These are phyloP conservation scores for Drosophila equinoxialis DNA, from an alignment of 1,140 invertebrate species.

Conservation along the genomic window DNA sequence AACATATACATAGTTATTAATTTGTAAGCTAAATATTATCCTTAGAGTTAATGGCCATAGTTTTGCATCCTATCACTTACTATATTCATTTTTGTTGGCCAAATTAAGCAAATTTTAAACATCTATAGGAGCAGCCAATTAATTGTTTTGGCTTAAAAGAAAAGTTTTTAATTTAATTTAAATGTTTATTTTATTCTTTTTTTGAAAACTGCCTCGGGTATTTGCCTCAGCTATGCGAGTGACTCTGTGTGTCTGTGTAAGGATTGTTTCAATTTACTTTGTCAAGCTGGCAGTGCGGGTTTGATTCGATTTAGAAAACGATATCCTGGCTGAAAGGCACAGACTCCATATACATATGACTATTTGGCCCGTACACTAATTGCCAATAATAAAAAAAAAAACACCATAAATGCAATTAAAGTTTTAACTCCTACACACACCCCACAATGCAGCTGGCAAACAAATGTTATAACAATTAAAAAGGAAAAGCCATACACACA, in stretches of 20 bases:
- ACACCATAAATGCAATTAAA: conserved; percentile 72
- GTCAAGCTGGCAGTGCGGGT: conserved; percentile 22
- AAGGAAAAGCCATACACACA: conserved; percentile 33
- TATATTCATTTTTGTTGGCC: no score
- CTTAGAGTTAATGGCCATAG: neutral
- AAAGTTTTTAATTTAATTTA: conserved; percentile 76
- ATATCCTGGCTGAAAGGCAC: conserved; percentile 19
- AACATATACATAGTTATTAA: no score
- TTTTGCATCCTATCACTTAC: neutral
- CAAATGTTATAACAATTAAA: conserved; percentile 79
- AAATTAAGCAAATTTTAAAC: no score
- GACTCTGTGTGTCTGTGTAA: conserved; percentile 7
- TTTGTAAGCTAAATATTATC: neutral
- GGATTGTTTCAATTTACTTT: conserved; percentile 56
- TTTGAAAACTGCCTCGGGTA: conserved; percentile 43
- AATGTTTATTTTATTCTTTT: conserved; percentile 40
- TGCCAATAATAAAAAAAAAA: conserved; percentile 46
- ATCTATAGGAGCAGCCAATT: conserved; percentile 49
- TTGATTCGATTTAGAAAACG: conserved; percentile 65
- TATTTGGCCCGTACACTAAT: conserved; percentile 37
- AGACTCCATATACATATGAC: neutral
- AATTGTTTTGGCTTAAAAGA: conserved; percentile 66
- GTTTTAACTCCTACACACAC: conserved; percentile 20
- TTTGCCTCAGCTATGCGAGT: conserved; percentile 12
- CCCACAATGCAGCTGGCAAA: conserved; percentile 14